Evolutionary conservation across 2,797 vertebrate genomes (phyloP), one percentile per base, ranked within the genome.

Genomic region (Helarctos malayanus): DNA sequence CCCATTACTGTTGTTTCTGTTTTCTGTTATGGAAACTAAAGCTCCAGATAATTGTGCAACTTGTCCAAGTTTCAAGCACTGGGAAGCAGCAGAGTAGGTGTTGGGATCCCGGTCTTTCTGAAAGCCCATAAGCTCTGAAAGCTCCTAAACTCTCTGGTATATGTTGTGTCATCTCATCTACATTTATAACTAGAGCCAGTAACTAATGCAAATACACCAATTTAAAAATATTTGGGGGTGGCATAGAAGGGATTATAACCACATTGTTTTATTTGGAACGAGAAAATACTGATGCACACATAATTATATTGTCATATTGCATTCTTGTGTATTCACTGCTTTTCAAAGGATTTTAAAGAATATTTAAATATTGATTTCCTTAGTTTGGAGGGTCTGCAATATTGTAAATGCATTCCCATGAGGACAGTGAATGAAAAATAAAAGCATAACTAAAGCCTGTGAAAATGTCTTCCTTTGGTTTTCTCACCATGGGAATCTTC

Each of bases 321-420:
- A 56, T 75, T 85, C 4, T 52, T 65, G 45, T 23, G 54, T 71
- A 71, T 7, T 85, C 25, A 59, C 35, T 7, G 35, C 1, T 82
- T 93, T 63, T 57, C 38, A 85, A 88, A 89, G 9, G 8, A 68
- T 81, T 82, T 81, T 91, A 79, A 95, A 21, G 21, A 91, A 57
- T 57, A 94, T 21, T 78, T 61, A 18, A 94, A 78, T 47, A 47
- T 5, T 84, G 3, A 93, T 49, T 78, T 81, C 57, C 32, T 89
- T 78, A 73, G 29, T 57, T 88, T 80, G 35, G 10, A 73, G n/a
- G 15, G 56, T 45, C 49, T 92, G 19, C 27, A 69, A 71, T 54
- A 89, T n/a, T 29, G 7, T 16, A 87, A 73, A 27, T 79, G 9
- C 15, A 71, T 73, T 81, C 21, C 25, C 35, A 61, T 32, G 3